Conservation (phyloP, 1,140 invertebrate genomes). For the Parapsyche elsis region DNA sequence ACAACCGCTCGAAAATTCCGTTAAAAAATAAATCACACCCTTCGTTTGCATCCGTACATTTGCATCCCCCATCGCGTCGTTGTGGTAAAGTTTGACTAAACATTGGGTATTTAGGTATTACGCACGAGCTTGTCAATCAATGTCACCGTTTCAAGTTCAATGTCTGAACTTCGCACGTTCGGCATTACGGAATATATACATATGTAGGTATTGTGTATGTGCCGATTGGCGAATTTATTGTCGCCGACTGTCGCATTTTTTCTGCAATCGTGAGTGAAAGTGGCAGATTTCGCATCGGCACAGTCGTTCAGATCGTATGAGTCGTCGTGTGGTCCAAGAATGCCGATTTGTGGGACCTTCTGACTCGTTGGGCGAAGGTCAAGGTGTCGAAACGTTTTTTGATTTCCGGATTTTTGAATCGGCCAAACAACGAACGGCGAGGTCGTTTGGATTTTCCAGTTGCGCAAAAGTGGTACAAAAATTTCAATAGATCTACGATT, state of each 20-base stretch:
- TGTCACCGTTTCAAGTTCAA: conserved; percentile 22
- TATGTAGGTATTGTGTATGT: no score
- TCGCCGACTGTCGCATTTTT: no score
- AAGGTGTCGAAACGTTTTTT: not conserved
- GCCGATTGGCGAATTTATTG: no score
- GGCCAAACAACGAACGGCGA: not conserved
- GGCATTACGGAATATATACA: not conserved
- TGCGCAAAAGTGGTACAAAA: not conserved
- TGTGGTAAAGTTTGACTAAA: no score
- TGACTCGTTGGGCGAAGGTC: not conserved
- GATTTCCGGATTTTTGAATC: not conserved
- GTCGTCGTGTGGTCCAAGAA: not conserved
- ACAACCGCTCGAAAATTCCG: no score
- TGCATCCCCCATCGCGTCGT: no score
- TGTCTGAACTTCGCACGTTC: not conserved
- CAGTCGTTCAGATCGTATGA: not conserved
- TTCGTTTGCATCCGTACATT: no score
- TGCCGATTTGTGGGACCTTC: not conserved
- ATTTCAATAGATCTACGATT: not conserved
- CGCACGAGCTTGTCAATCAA: not conserved
- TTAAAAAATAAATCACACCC: no score
- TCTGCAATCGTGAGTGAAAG: no score
- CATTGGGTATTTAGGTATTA: no score
- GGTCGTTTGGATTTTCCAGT: not conserved
- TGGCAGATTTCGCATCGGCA: no score